Conservation (phyloP, 1,140 invertebrate genomes). For the Neelides sp. region DNA sequence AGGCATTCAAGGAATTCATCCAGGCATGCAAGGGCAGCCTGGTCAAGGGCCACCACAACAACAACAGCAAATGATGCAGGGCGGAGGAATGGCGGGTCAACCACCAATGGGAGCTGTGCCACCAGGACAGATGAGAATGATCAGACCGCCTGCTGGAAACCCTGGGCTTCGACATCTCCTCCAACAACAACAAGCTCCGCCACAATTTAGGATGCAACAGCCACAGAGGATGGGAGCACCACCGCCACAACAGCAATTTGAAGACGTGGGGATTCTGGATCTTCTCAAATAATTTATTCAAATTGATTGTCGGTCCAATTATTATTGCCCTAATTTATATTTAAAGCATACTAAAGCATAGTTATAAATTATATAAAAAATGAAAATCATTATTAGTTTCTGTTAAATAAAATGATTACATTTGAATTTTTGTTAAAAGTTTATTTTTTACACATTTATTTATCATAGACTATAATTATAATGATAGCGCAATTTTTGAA, state of each 20-base stretch:
- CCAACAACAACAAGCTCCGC: slow-evolving; percentile 12
- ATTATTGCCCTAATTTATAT: too few relatives aligned
- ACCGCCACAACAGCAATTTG: slow-evolving; percentile 3
- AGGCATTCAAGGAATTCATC: slow-evolving; percentile 6
- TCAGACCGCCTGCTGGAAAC: too few relatives aligned
- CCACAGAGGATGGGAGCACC: slow-evolving; percentile 15
- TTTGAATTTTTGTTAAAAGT: too few relatives aligned
- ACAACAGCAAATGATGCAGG: slow-evolving; percentile 4
- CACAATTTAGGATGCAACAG: background rate
- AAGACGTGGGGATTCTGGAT: slow-evolving; percentile 26
- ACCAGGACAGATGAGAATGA: too few relatives aligned
- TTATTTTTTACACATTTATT: too few relatives aligned
- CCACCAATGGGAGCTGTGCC: background rate
- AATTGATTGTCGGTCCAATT: too few relatives aligned
- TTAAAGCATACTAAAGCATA: too few relatives aligned
- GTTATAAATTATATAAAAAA: too few relatives aligned
- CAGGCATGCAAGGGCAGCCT: slow-evolving; percentile 12
- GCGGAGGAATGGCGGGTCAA: background rate
- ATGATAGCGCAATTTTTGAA: too few relatives aligned
- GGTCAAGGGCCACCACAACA: slow-evolving; percentile 18
- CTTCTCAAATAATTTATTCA: slow-evolving; percentile 23
- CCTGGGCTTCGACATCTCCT: slow-evolving; percentile 2
- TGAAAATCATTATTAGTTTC: too few relatives aligned
- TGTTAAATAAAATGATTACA: too few relatives aligned
- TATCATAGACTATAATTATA: too few relatives aligned